A percentile compares a stretch with the other conserved stretches of the same genome.
Evolutionary conservation across 1,140 invertebrate genomes (phyloP).

Genomic region (Drosophila micromelanica): DNA sequence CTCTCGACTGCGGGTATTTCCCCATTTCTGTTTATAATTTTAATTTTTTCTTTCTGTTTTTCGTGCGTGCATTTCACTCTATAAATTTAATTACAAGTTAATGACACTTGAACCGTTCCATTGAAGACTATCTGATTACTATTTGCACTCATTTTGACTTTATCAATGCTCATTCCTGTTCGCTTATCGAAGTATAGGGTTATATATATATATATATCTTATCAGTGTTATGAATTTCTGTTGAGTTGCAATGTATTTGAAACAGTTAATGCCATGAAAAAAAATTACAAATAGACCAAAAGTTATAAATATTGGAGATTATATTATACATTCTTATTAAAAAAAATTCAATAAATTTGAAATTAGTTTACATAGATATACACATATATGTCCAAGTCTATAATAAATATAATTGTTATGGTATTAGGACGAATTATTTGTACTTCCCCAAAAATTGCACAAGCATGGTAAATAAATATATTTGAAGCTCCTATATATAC

Average conservation of each 20-base stretch:
- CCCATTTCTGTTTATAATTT: conserved; percentile 27
- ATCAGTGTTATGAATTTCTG: conserved; percentile 19
- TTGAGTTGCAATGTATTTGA: conserved; percentile 4
- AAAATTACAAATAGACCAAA: too few species aligned
- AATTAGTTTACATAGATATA: too few species aligned
- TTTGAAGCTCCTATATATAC: neutral
- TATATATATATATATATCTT: conserved; percentile 1
- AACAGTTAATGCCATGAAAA: too few species aligned
- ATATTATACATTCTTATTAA: too few species aligned
- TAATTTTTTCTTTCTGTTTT: neutral
- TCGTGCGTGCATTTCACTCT: conserved; percentile 1
- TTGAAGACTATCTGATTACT: conserved; percentile 2
- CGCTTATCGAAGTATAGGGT: conserved; percentile 14
- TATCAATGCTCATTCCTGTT: conserved; percentile 14
- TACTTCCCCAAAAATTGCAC: neutral
- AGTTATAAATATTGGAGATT: too few species aligned
- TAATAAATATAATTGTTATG: too few species aligned
- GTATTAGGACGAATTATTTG: too few species aligned
- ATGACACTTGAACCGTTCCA: conserved; percentile 29
- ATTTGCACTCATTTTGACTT: neutral
- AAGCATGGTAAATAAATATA: neutral
- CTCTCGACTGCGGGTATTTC: conserved; percentile 30
- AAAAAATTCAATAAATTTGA: too few species aligned
- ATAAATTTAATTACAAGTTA: conserved; percentile 61
- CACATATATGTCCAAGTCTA: too few species aligned